phyloP scores from a whole-genome alignment of 2,113 vertebrate species.

The Hippocampus barbouri region DNA sequence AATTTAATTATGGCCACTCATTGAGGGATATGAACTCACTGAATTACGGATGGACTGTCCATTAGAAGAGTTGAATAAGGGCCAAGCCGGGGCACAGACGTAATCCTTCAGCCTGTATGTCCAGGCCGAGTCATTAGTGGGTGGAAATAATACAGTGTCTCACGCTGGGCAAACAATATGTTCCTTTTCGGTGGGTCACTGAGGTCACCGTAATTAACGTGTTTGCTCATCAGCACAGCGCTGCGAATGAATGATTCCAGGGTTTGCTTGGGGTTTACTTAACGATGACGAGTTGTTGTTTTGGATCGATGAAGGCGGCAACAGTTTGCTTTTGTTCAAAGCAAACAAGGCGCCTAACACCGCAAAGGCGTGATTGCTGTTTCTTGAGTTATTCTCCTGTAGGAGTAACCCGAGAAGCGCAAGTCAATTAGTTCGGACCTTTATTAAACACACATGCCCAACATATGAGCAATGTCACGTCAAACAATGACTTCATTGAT shows the following conservation, averaged over 20 bases:
- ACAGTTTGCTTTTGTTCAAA: slow-evolving; percentile 18
- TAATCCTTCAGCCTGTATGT: slow-evolving; percentile 66
- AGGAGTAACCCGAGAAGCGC: slow-evolving; percentile 58
- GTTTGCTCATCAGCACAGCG: slow-evolving; percentile 69
- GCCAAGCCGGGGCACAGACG: slow-evolving; percentile 67
- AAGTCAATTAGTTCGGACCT: slow-evolving; percentile 47
- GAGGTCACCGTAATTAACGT: slow-evolving; percentile 73
- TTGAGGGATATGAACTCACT: slow-evolving; percentile 65
- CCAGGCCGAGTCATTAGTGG: slow-evolving; percentile 70
- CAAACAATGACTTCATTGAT: slow-evolving; percentile 71
- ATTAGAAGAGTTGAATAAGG: slow-evolving; percentile 66
- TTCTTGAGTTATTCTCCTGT: slow-evolving; percentile 28
- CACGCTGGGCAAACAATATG: slow-evolving; percentile 76
- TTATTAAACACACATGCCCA: slow-evolving; percentile 71
- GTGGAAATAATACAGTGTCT: slow-evolving; percentile 73
- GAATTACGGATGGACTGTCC: slow-evolving; percentile 69
- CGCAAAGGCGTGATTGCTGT: slow-evolving; percentile 21
- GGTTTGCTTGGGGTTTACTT: slow-evolving; percentile 55
- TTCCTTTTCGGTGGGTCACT: slow-evolving; percentile 68
- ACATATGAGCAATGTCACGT: slow-evolving; percentile 62
- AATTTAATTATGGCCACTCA: slow-evolving; percentile 67
- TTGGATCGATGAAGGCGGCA: slow-evolving; percentile 25
- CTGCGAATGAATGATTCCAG: slow-evolving; percentile 60
- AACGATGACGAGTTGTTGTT: slow-evolving; percentile 51
- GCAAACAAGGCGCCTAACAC: slow-evolving; percentile 18